A percentile compares a stretch with the other conserved stretches of the same genome.
Evolutionary conservation across 2,797 vertebrate species (phyloP).

Genomic region (Furcifer pardalis): DNA sequence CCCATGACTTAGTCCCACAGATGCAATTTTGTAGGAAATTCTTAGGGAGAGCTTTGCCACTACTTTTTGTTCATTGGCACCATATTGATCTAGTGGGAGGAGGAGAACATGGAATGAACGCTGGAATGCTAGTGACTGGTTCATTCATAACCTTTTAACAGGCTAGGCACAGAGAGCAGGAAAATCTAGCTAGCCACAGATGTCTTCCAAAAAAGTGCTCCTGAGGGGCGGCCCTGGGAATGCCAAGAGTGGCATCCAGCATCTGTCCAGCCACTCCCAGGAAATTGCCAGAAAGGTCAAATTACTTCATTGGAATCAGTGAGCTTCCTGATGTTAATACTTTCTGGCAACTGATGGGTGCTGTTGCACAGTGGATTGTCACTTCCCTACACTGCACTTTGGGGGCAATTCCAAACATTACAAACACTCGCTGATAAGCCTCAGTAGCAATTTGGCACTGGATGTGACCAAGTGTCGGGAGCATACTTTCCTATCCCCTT

Average conservation of each 20-base stretch:
- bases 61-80: neutral
- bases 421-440: neutral
- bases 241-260: neutral
- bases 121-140: neutral
- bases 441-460: neutral
- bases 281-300: neutral
- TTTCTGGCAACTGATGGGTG: neutral
- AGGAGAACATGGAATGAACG: neutral
- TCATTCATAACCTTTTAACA: neutral
- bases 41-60: no score
- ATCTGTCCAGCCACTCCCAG: neutral
- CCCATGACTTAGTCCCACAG: neutral
- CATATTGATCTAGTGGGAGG: no score
- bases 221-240: neutral
- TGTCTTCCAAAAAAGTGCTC: conserved; percentile 1
- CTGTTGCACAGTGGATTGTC: neutral
- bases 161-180: neutral
- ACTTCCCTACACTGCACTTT: neutral
- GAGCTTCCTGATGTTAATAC: neutral
- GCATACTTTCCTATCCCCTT: neutral
- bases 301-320: neutral
- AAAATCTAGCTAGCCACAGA: neutral
- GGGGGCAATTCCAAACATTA: neutral
- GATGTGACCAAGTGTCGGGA: neutral
- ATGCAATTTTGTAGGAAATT: neutral